Evolutionary conservation across 2,113 vertebrate species (phyloP).

Genomic region (Antechinus stuartii): DNA sequence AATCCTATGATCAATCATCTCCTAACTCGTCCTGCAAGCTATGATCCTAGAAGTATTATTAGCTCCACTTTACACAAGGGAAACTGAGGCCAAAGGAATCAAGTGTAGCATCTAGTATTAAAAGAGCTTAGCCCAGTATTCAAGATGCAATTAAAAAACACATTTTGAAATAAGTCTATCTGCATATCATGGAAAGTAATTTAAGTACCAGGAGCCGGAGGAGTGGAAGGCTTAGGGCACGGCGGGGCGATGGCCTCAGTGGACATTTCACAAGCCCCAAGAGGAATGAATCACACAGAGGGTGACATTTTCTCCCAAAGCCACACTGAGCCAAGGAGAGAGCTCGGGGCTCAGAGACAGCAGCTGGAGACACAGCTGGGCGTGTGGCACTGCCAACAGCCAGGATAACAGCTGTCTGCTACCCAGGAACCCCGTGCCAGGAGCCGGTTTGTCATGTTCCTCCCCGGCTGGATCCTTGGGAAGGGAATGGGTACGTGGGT

Average conservation of each 20-base stretch:
- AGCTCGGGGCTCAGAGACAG: neutral
- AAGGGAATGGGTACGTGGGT: neutral
- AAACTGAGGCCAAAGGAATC: neutral
- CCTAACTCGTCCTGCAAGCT: neutral
- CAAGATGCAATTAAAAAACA: neutral
- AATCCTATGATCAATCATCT: neutral
- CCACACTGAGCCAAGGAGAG: neutral
- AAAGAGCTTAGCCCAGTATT: neutral
- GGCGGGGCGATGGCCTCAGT: neutral
- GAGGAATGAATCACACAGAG: neutral
- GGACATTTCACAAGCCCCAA: neutral
- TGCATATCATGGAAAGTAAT: neutral
- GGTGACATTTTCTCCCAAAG: neutral
- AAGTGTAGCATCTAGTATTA: neutral
- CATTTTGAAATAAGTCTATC: neutral
- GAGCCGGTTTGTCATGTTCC: neutral
- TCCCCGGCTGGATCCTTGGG: neutral
- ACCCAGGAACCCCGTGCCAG: neutral
- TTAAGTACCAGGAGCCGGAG: neutral
- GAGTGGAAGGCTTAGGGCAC: neutral
- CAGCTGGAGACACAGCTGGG: rapidly evolving
- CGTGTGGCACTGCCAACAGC: neutral
- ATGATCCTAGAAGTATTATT: neutral
- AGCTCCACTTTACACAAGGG: neutral
- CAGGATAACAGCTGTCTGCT: neutral